A percentile compares a stretch with the other conserved stretches of the same genome.
These are phyloP conservation scores for Dichetophora obliterata DNA, from an alignment of 2,888 invertebrate genomes.

Conservation along the genomic window DNA sequence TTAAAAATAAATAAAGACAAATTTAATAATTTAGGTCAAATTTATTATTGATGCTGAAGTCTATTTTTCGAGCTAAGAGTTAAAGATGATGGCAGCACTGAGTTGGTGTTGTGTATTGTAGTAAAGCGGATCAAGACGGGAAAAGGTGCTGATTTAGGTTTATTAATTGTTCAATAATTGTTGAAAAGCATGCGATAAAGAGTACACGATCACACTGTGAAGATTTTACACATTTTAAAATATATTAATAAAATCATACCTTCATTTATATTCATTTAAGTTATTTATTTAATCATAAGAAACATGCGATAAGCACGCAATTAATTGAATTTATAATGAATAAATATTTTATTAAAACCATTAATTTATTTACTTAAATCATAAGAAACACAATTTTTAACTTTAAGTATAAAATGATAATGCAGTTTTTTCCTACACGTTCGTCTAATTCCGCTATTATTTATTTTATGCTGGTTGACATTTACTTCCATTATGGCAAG, in stretches of 20 bases:
- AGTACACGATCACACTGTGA: not conserved
- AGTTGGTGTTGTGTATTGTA: not conserved
- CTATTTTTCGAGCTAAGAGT: not conserved
- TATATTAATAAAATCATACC: too few relatives aligned
- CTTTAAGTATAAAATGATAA: not conserved
- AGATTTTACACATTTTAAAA: too few relatives aligned
- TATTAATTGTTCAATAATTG: conserved; percentile 51
- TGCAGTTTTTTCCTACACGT: not conserved
- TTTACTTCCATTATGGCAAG: conserved; percentile 49
- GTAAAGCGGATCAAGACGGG: too few relatives aligned
- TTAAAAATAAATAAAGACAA: conserved; percentile 67
- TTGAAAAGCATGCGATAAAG: conserved; percentile 42
- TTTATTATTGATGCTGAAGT: conserved; percentile 50
- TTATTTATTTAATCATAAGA: too few relatives aligned
- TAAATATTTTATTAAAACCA: too few relatives aligned
- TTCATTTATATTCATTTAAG: too few relatives aligned
- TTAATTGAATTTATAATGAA: too few relatives aligned
- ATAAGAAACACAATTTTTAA: not conserved
- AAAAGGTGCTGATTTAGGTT: conserved; percentile 44
- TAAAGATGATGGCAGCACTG: conserved; percentile 26
- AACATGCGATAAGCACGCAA: too few relatives aligned
- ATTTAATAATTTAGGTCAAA: conserved; percentile 68
- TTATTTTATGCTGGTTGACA: conserved; percentile 64
- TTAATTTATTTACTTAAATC: too few relatives aligned
- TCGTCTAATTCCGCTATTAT: not conserved